A percentile compares a stretch with the other conserved stretches of the same genome.
Evolutionary conservation across 2,888 invertebrate species (phyloP).

Genomic region (Crepidodera aurea): DNA sequence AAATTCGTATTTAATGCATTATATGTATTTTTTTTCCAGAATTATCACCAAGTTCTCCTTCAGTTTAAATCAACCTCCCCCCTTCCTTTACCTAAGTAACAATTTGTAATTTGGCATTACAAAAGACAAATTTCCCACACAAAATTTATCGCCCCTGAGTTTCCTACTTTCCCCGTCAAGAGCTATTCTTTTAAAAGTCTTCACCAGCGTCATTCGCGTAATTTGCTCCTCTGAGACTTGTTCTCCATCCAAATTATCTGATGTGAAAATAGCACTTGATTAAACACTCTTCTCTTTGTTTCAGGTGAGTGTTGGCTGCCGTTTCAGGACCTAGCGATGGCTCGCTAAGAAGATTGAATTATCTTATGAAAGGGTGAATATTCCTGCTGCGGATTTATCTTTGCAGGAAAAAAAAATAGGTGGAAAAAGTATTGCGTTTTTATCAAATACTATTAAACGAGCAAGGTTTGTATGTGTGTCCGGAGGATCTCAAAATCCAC

Average conservation of each 20-base stretch:
- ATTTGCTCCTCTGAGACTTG: constrained; percentile 43
- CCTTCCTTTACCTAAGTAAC: constrained; percentile 1
- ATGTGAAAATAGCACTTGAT: constrained; percentile 37
- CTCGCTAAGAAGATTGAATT: constrained; percentile 28
- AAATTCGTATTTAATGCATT: too few species aligned
- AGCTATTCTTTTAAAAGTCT: constrained; percentile 17
- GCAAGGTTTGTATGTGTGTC: too few species aligned
- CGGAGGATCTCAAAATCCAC: too few species aligned
- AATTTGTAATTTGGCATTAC: not conserved
- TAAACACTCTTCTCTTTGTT: constrained; percentile 45
- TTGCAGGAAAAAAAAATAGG: not conserved
- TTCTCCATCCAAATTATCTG: constrained; percentile 43
- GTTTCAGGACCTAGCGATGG: constrained; percentile 15
- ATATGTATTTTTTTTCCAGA: too few species aligned
- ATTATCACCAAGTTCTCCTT: too few species aligned
- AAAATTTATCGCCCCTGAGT: constrained; percentile 1
- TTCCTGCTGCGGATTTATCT: not conserved
- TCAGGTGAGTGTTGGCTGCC: constrained; percentile 42
- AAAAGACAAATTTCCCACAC: constrained; percentile 4
- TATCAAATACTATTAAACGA: too few species aligned
- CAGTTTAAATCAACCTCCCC: constrained; percentile 17
- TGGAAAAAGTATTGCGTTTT: too few species aligned
- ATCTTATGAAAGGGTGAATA: constrained; percentile 22
- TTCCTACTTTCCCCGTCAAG: not conserved
- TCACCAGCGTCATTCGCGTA: constrained; percentile 42